Conservation (phyloP, 2,888 invertebrate species). For the Unio pictorum region DNA sequence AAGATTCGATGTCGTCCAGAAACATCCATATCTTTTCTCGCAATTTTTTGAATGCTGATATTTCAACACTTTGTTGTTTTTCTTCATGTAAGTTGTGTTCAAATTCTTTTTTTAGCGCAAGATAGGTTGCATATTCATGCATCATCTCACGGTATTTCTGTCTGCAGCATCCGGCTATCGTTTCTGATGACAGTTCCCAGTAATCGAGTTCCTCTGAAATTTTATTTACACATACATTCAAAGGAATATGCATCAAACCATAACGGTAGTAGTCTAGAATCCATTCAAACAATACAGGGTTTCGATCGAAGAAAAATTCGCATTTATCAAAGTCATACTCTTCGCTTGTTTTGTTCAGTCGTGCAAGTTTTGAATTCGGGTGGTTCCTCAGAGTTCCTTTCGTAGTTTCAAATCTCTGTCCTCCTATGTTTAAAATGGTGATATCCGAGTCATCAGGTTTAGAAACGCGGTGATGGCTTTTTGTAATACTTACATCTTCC, state of each 20-base stretch:
- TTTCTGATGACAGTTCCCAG: constrained; percentile 43
- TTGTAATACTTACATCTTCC: too few relatives aligned
- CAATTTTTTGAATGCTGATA: constrained; percentile 12
- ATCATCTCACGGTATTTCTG: constrained; percentile 34
- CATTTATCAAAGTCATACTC: constrained; percentile 14
- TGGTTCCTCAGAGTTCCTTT: constrained; percentile 34
- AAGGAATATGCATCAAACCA: constrained; percentile 51
- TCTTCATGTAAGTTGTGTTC: constrained; percentile 13
- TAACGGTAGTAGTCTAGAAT: constrained; percentile 47
- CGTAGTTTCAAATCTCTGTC: constrained; percentile 26
- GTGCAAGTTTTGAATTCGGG: constrained; percentile 31
- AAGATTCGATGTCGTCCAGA: constrained; percentile 42
- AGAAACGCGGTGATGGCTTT: too few relatives aligned
- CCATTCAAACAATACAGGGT: constrained; percentile 43
- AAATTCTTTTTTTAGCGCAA: constrained; percentile 37
- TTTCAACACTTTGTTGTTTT: constrained; percentile 5
- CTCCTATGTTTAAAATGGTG: constrained; percentile 35
- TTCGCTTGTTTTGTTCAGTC: constrained; percentile 17
- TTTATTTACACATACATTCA: constrained; percentile 33
- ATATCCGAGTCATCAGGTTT: constrained; percentile 18
- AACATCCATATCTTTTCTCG: constrained; percentile 37
- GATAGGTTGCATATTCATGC: constrained; percentile 33
- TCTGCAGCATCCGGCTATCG: constrained; percentile 48
- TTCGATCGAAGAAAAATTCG: constrained; percentile 55
- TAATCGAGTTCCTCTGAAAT: constrained; percentile 43